Evolutionary conservation across 2,888 invertebrate genomes (phyloP), one percentile per base, ranked within the genome.

Genomic region (Nebria brevicollis): DNA sequence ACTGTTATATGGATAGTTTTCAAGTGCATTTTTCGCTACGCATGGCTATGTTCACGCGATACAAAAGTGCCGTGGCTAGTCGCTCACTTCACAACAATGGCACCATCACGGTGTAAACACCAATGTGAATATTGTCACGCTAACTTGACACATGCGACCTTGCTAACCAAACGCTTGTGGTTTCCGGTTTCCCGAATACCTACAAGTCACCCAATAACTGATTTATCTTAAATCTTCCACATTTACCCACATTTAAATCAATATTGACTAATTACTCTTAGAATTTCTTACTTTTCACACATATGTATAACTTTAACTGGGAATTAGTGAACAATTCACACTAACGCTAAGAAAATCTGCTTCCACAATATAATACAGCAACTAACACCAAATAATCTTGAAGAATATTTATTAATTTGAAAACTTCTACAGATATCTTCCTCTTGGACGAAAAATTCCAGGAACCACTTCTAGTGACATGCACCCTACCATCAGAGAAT

Each of bases 381-480:
- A 54, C 54, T 54, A 54, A 54, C 13, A 54, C 13, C 13, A 54
- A 54, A 54, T 13, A 8, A 54, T 8, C 2, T 54, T 6, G 54
- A 54, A 54, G 54, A 34, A 54, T 8, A 54, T 7, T 11, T 11
- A 11, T 13, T 54, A 54, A 54, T 54, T 13, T 7, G 54, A 3
- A 6, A 8, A 68, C 68, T 25, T 26, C 20, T 86, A 65, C 88
- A 89, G 91, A 91, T 83, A 89, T 89, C 83, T 91, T 93, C 84
- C 89, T 93, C 82, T 89, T 94, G 85, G 92, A 93, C 85, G 91
- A 91, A 84, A 91, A 92, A 83, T 91, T 91, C 84, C 92, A 92
- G 82, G 93, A 93, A 87, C 92, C 93, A 20, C 92, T 94, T 43
- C 89, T 94, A 84, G 91, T 94, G 85, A 93, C 93, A 86, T 93